Percentiles rank a stretch among this genome's conserved stretches.
These are phyloP conservation scores for Eristalis arbustorum DNA, from an alignment of 2,888 invertebrate species.

Conservation along the genomic window DNA sequence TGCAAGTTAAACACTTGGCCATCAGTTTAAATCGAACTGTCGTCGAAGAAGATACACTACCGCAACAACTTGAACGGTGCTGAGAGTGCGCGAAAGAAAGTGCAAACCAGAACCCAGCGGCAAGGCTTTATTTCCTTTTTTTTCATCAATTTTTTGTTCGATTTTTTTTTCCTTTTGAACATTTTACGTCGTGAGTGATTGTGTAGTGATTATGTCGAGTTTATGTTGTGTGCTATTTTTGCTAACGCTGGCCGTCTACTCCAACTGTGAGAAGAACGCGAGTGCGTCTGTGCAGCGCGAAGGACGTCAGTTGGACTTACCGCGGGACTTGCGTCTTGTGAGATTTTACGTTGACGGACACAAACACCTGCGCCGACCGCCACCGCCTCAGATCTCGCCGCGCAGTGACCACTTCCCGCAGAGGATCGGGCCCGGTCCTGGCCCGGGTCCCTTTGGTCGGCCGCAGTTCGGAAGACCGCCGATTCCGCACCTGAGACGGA, in stretches of 20 bases:
- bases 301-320: constrained; percentile 53
- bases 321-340: constrained; percentile 56
- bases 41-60: constrained; percentile 62
- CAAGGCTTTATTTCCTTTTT: constrained; percentile 6
- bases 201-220: constrained; percentile 25
- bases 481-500: constrained; percentile 42
- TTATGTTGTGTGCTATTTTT: constrained; percentile 35
- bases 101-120: constrained; percentile 21
- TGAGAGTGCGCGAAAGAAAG: constrained; percentile 48
- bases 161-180: neutral
- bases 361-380: constrained; percentile 53
- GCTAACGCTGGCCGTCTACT: constrained; percentile 13
- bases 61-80: constrained; percentile 16
- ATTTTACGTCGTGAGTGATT: neutral
- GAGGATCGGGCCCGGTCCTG: constrained; percentile 28
- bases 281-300: constrained; percentile 25
- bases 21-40: constrained; percentile 67
- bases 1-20: constrained; percentile 60
- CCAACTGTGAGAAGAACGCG: constrained; percentile 32
- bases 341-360: constrained; percentile 47
- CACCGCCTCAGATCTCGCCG: constrained; percentile 71
- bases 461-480: constrained; percentile 51
- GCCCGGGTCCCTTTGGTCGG: constrained; percentile 37
- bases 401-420: constrained; percentile 72
- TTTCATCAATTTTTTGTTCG: neutral